Conservation (phyloP, 2,888 invertebrate species). For the Troglohyphantes excavatus region DNA sequence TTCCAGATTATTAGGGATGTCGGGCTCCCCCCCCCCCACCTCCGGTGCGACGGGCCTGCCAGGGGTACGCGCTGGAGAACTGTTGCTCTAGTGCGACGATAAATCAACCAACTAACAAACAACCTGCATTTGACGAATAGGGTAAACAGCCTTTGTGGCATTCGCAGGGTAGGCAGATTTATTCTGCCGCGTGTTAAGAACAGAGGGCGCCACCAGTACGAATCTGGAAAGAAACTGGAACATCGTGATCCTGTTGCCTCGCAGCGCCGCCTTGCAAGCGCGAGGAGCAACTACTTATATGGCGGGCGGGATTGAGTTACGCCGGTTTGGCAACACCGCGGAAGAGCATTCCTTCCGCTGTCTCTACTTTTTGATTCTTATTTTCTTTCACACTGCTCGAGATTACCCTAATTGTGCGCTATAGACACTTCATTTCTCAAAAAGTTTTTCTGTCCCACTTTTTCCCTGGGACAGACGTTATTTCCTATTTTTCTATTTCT, state of each 20-base stretch:
- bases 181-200: not conserved
- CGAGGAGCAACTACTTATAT: slow-evolving; percentile 61
- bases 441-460: slow-evolving; percentile 7
- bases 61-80: too few relatives aligned
- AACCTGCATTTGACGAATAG: not conserved
- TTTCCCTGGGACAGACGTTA: not conserved
- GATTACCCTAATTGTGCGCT: slow-evolving; percentile 33
- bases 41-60: too few relatives aligned
- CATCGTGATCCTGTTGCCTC: slow-evolving; percentile 43
- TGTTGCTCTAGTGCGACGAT: too few relatives aligned
- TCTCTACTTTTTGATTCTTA: not conserved
- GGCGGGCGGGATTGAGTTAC: slow-evolving; percentile 60
- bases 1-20: too few relatives aligned
- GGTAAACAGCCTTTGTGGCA: slow-evolving; percentile 1
- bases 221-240: slow-evolving; percentile 10
- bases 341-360: slow-evolving; percentile 54
- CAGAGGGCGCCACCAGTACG: not conserved
- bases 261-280: not conserved
- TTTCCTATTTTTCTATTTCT: too few relatives aligned
- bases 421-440: slow-evolving; percentile 2
- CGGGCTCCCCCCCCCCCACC: too few relatives aligned
- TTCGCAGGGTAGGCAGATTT: slow-evolving; percentile 10
- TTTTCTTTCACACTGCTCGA: not conserved
- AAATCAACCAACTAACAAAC: too few relatives aligned
- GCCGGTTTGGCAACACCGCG: slow-evolving; percentile 47